Base-by-base conservation (phyloP, 2,113 vertebrate species). In the Dipodomys spectabilis region DNA sequence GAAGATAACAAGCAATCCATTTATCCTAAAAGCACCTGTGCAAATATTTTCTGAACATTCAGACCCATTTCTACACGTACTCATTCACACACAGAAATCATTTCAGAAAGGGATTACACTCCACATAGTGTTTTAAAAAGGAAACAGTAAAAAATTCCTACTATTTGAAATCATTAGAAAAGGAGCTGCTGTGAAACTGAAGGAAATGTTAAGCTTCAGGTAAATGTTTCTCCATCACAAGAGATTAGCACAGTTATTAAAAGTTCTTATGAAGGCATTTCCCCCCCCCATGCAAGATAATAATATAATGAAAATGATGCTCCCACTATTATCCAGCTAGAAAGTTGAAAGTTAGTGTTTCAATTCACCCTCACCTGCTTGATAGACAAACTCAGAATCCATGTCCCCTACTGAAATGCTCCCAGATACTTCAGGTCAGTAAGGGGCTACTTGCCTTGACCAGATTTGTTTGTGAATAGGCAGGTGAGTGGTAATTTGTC, bases 121-220 rank as follows among this genome's bases (percentile, higher is more conserved):
- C 85, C 7, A 80, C n/a, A 64, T 2, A 32, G n/a, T 28, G 13
- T 16, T 82, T 30, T 25, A 60, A 78, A 69, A 81, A 57, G 25
- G 72, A 62, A 62, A 62, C 20, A 72, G 4, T 89, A 28, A 71
- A 57, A n/a, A 30, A 25, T 27, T 73, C 73, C 80, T 57, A 73
- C 45, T 53, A 60, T 62, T 86, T 69, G 65, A 90, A 94, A 72
- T 53, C 72, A 32, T 71, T 89, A 27, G 65, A 88, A 86, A 85
- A 78, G 86, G 30, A 92, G 28, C n/a, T 13, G 27, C 79, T 64
- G 27, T 62, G 11, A 87, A 75, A 75, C 16, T 7, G 22, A 74
- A 69, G 79, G 73, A 73, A 64, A 62, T 79, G 7, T 2, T 80
- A 39, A 75, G 23, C 19, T 68, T 81, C 53, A 86, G 32, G 39